Base-by-base conservation (phyloP, 2,888 invertebrate species). In the Pollenia angustigena region DNA sequence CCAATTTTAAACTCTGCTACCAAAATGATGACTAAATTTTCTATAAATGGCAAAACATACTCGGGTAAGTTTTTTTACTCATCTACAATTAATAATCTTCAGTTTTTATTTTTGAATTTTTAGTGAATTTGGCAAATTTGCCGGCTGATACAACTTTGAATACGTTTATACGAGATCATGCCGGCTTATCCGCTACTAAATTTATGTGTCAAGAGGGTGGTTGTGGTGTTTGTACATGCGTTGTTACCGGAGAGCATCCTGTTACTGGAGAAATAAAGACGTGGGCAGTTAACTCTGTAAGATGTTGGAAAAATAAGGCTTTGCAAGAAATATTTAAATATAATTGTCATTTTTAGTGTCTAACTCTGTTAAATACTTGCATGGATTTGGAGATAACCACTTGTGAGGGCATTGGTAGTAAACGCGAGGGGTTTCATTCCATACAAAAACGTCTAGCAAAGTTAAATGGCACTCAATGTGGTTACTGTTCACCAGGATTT, bases 401-500 rank as follows among this genome's bases (percentile, higher is more conserved):
- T 0, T 94, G 95, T 1, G 97, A 97, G 93, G 96, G 96, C 0
- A 92, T 97, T 69, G 97, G 97, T 3, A 95, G 94, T 90, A 94
- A 94, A 89, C 94, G 93, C 50, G 93, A 91, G 2, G 96, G 96
- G 8, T 96, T 96, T 90, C 96, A 97, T 89, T 94, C 95, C n/a
- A 95, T 97, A 60, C 96, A 96, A 90, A 94, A 92, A 58, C 93
- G 95, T 3, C 92, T 96, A 76, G 95, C 96, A 4, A 94, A 94
- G 69, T 95, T 95, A 90, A 95, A 96, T 91, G 96, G 96, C 0
- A 95, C 95, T 0, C 96, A 96, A 90, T 96, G 96, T 90, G 96
- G 96, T 1, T 96, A 94, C 91, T 97, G 97, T 90, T 95, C 96
- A 32, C 96, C 97, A 1, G 97, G 96, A 12, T 96, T 97, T 95